Conservation (phyloP, 2,113 vertebrate species). For the Chaenocephalus aceratus region DNA sequence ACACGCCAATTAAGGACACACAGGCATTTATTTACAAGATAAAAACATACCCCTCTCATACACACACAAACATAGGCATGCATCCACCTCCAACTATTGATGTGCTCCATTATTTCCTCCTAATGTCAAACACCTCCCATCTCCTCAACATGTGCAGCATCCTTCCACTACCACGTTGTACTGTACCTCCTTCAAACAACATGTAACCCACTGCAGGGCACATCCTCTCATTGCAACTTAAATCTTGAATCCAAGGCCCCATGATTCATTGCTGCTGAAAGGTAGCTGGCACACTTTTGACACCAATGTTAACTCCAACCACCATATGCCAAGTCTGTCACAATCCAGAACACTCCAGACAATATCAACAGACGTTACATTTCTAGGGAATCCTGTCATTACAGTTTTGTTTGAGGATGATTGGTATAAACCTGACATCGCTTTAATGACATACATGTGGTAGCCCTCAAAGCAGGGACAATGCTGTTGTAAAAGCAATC, state of each 20-base stretch:
- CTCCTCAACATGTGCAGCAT: constrained; percentile 22
- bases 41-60: constrained; percentile 20
- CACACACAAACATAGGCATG: constrained; percentile 23
- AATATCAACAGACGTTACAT: constrained; percentile 20
- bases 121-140: constrained; percentile 34
- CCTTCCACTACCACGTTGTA: constrained; percentile 32
- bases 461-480: not conserved
- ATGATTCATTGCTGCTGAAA: constrained; percentile 68
- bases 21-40: constrained; percentile 23
- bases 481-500: not conserved
- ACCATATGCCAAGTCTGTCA: constrained; percentile 27
- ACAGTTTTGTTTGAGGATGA: constrained; percentile 7
- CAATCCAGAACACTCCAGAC: constrained; percentile 23
- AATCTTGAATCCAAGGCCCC: constrained; percentile 32
- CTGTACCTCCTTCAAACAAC: constrained; percentile 26
- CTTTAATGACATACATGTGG: constrained; percentile 1
- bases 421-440: not conserved
- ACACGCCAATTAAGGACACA: constrained; percentile 6
- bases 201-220: constrained; percentile 35
- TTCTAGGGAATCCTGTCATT: constrained; percentile 20
- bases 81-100: constrained; percentile 25
- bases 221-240: constrained; percentile 35
- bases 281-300: constrained; percentile 55
- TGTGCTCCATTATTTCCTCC: constrained; percentile 11
- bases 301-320: constrained; percentile 32